Evolutionary conservation across 2,797 vertebrate genomes (phyloP).

Genomic region (Chelmon rostratus): DNA sequence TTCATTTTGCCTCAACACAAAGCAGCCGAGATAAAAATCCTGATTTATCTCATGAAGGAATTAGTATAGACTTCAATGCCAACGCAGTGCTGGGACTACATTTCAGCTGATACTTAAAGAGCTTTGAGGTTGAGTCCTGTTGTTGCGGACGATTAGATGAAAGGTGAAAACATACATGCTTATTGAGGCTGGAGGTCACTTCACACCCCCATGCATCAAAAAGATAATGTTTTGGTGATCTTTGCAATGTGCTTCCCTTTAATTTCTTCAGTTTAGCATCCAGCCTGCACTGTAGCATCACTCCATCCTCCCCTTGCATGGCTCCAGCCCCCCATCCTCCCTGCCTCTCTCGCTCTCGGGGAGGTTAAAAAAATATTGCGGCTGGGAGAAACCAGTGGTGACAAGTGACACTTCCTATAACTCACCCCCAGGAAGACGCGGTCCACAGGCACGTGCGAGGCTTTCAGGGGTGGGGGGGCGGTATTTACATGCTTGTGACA

Average conservation of each 20-base stretch:
- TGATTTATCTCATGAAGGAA: slow-evolving; percentile 2
- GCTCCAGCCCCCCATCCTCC: not conserved
- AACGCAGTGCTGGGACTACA: not conserved
- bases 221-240: not conserved
- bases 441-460: slow-evolving; percentile 2
- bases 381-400: slow-evolving; percentile 68
- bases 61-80: not conserved
- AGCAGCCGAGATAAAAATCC: too few relatives aligned
- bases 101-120: not conserved
- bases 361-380: slow-evolving; percentile 57
- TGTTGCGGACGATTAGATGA: not conserved
- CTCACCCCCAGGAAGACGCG: slow-evolving; percentile 63
- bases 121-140: too few relatives aligned
- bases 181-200: not conserved
- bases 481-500: slow-evolving; percentile 33
- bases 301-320: not conserved
- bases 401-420: slow-evolving; percentile 83
- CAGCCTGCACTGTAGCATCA: not conserved
- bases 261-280: not conserved
- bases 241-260: not conserved
- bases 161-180: not conserved
- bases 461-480: not conserved
- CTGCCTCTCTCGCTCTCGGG: slow-evolving; percentile 18
- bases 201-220: not conserved
- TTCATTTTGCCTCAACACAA: not conserved